These are phyloP conservation scores for Caenorhabditis imperialis DNA, from an alignment of 2,888 invertebrate genomes.

Conservation along the genomic window DNA sequence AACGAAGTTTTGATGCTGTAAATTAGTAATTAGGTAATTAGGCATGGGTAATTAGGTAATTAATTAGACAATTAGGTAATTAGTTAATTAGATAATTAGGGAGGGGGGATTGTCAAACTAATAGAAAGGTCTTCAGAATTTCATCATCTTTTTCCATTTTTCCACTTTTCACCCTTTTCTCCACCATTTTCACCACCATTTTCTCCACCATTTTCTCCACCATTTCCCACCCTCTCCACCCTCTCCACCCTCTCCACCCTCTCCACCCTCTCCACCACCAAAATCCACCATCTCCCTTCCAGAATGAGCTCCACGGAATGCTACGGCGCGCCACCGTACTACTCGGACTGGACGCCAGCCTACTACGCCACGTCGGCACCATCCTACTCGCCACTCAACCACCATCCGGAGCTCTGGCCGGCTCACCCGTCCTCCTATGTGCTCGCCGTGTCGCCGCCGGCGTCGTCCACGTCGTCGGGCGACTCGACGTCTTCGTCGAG, in stretches of 20 bases:
- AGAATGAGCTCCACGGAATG: constrained; percentile 63
- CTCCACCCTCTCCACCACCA: background rate
- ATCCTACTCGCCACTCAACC: constrained; percentile 38
- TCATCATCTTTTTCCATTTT: background rate
- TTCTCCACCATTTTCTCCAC: constrained; percentile 14
- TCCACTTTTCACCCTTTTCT: constrained; percentile 11
- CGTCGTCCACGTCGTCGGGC: background rate
- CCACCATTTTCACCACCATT: background rate
- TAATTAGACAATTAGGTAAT: no score
- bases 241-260: background rate
- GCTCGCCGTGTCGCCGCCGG: constrained; percentile 14
- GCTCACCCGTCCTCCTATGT: constrained; percentile 36
- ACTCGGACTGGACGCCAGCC: constrained; percentile 58
- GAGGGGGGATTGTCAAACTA: background rate
- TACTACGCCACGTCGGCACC: constrained; percentile 25
- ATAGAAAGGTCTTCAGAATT: no score
- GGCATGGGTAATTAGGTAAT: no score
- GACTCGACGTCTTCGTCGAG: constrained; percentile 29
- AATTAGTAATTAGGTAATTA: no score
- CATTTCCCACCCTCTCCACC: no score
- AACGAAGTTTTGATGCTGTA: no score
- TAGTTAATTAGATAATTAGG: background rate
- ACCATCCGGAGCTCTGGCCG: constrained; percentile 6
- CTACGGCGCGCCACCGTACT: constrained; percentile 55
- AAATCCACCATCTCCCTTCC: background rate